Evolutionary conservation across 2,888 invertebrate genomes (phyloP).

Genomic region (Plebejus melissa): DNA sequence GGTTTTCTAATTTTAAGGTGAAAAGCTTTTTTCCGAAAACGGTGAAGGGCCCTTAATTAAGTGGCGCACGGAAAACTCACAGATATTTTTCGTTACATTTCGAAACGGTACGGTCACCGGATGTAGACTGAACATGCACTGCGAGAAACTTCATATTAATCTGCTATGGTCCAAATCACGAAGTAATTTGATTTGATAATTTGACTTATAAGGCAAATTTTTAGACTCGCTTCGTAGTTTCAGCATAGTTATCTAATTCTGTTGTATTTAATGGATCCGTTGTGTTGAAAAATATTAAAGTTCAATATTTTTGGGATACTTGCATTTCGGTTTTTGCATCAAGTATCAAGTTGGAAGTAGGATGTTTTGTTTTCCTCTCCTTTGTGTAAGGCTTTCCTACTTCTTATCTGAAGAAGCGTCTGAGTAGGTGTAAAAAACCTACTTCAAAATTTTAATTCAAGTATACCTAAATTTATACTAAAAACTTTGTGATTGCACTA

Average conservation of each 20-base stretch:
- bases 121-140: neutral
- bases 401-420: neutral
- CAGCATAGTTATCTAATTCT: too few species aligned
- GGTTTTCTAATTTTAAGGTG: neutral
- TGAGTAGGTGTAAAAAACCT: neutral
- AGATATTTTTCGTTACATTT: constrained; percentile 2
- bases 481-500: too few species aligned
- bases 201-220: too few species aligned
- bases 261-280: too few species aligned
- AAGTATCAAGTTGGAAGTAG: too few species aligned
- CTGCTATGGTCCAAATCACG: neutral
- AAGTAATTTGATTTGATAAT: too few species aligned
- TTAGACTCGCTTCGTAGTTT: too few species aligned
- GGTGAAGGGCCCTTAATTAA: neutral
- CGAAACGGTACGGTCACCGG: neutral
- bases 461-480: too few species aligned
- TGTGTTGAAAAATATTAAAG: too few species aligned
- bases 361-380: neutral
- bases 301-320: too few species aligned
- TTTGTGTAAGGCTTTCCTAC: neutral
- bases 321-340: too few species aligned
- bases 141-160: neutral
- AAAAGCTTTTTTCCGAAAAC: constrained; percentile 12
- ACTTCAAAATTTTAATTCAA: neutral
- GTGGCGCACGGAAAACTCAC: neutral